Base-by-base conservation (phyloP, 2,797 vertebrate genomes). In the Peromyscus eremicus region DNA sequence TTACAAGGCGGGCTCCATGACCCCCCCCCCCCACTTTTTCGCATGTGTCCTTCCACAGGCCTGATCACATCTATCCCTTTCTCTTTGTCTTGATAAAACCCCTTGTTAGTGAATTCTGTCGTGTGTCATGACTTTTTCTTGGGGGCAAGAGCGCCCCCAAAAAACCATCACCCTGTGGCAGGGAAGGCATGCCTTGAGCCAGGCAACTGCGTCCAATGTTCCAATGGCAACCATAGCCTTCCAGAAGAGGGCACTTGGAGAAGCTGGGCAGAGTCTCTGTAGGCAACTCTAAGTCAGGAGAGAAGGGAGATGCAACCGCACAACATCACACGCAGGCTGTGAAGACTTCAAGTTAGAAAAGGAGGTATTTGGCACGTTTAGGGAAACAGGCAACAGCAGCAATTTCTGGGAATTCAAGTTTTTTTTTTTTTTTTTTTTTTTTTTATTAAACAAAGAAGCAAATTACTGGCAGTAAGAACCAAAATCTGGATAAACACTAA, bases 401-500 rank as follows among this genome's bases (percentile, higher is more conserved):
- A 23, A n/a, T 70, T 92, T 94, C 34, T 94, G 40, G 12, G 87
- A 81, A 96, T 34, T 73, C 60, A 81, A 32, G 40, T 52, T 52
- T 12, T 52, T 52, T 52, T 12, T 52, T 12, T 52, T 2, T 49
- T n/a, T n/a, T n/a, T 49, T 49, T 10, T 49, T 49, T 49, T 46
- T 43, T 76, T 66, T 62, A 73, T 75, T 13, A 7, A 81, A 85
- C 34, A 60, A 77, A 49, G 21, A 64, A 86, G 21, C 27, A 76
- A 77, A 68, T 87, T 60, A 91, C 19, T 57, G 37, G 79, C 34
- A 25, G 29, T 81, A 90, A 94, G 68, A 82, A 85, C 16, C 66
- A 94, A 49, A 92, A 40, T 49, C 89, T 82, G 40, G 13, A 71
- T 81, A 82, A 76, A 85, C 21, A 85, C 13, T 81, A 76, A 92